Evolutionary conservation across 2,797 vertebrate species (phyloP).

Genomic region (Cyclopterus lumpus): DNA sequence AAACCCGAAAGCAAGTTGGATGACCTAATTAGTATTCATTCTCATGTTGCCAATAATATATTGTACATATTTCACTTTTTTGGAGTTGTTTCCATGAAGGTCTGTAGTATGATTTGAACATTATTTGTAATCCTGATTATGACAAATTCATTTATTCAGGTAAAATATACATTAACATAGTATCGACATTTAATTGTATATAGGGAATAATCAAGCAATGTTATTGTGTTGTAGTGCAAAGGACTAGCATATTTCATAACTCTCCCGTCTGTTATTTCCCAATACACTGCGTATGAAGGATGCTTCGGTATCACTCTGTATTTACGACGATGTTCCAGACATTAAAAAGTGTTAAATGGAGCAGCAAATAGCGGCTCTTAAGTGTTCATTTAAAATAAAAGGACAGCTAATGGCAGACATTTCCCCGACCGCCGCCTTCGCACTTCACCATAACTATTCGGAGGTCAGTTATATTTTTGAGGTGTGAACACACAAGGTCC

Average conservation of each 20-base stretch:
- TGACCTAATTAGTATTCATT: too few species aligned
- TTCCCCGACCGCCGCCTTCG: neutral
- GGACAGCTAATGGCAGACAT: neutral
- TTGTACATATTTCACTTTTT: too few species aligned
- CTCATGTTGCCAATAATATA: too few species aligned
- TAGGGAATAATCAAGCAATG: neutral
- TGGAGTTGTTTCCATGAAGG: too few species aligned
- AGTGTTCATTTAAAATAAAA: neutral
- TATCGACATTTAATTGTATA: neutral
- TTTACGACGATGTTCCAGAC: neutral
- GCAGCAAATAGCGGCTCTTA: neutral
- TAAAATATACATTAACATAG: neutral
- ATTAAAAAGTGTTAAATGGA: neutral
- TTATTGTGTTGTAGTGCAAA: neutral
- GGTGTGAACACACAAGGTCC: constrained; percentile 19
- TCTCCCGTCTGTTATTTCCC: neutral
- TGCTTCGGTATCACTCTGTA: neutral
- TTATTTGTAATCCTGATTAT: too few species aligned
- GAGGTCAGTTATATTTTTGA: constrained; percentile 19
- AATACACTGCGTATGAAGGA: neutral
- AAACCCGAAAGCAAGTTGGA: too few species aligned
- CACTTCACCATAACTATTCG: neutral
- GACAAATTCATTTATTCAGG: neutral
- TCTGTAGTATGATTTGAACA: too few species aligned
- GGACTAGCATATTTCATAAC: neutral